Evolutionary conservation across 2,888 invertebrate genomes (phyloP).

Genomic region (Dynastes hyllus): DNA sequence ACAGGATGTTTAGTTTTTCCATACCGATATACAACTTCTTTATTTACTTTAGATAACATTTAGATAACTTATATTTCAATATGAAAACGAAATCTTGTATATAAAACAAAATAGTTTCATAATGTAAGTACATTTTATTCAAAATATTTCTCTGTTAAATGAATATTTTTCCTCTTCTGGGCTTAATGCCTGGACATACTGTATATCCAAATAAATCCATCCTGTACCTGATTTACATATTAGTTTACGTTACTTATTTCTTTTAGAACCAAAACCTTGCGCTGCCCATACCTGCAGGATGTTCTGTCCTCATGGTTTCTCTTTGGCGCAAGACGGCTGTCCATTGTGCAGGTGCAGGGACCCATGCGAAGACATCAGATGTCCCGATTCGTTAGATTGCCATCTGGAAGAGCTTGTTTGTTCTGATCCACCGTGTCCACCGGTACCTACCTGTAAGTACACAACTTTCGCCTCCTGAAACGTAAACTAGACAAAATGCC

Average conservation of each 20-base stretch:
- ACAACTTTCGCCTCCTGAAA: conserved; percentile 7
- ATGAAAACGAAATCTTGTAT: no score
- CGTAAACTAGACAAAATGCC: background rate
- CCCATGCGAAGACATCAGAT: conserved; percentile 84
- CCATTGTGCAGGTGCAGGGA: conserved; percentile 87
- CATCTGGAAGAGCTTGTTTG: conserved; percentile 87
- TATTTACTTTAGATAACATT: no score
- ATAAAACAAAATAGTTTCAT: no score
- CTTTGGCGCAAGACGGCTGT: conserved; percentile 81
- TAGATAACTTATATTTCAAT: no score
- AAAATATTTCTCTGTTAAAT: no score
- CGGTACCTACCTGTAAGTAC: conserved; percentile 84
- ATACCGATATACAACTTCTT: no score
- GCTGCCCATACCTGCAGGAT: conserved; percentile 89
- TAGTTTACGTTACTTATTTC: background rate
- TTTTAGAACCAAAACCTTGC: conserved; percentile 77
- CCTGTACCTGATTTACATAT: no score
- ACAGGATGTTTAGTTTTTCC: no score
- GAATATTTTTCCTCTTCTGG: no score
- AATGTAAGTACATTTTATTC: no score
- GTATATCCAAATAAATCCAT: no score
- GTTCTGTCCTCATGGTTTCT: conserved; percentile 90
- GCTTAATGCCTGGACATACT: no score
- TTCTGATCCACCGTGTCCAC: conserved; percentile 86
- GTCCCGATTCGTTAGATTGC: conserved; percentile 85